Evolutionary conservation across 2,888 invertebrate species (phyloP).

Genomic region (Pseudococcus longispinus): DNA sequence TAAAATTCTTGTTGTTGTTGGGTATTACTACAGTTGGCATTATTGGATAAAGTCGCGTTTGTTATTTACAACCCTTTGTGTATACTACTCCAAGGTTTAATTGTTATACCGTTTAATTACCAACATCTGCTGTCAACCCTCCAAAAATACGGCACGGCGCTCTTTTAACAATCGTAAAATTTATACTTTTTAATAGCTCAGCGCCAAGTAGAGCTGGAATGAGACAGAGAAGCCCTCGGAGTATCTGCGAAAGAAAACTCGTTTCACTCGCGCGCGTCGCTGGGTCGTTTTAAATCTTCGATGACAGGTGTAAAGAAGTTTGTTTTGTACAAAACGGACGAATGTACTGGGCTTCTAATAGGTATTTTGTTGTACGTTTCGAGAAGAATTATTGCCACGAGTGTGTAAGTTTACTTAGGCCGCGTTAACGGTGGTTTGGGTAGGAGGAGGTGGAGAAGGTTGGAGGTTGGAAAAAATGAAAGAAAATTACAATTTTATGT

Average conservation of each 20-base stretch:
- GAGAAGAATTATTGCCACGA: not conserved
- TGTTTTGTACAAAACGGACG: slow-evolving; percentile 18
- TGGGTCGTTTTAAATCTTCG: slow-evolving; percentile 27
- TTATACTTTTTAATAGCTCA: slow-evolving; percentile 54
- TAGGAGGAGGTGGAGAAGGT: too few species aligned
- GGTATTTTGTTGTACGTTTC: not conserved
- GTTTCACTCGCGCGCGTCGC: not conserved
- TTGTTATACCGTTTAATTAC: slow-evolving; percentile 52
- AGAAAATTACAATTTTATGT: too few species aligned
- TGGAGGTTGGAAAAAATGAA: too few species aligned
- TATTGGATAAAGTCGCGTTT: slow-evolving; percentile 54
- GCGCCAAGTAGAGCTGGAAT: not conserved
- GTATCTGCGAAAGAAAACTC: not conserved
- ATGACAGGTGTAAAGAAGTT: slow-evolving; percentile 32
- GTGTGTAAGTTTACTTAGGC: not conserved
- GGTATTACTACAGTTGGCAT: slow-evolving; percentile 31
- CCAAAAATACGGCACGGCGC: slow-evolving; percentile 33
- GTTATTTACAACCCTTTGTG: slow-evolving; percentile 56
- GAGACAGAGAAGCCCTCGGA: not conserved
- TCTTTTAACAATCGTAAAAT: slow-evolving; percentile 55
- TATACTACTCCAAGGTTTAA: slow-evolving; percentile 6
- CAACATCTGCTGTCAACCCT: slow-evolving; percentile 56
- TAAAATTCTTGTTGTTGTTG: slow-evolving; percentile 11
- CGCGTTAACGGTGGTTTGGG: too few species aligned
- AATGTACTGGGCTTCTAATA: not conserved